Conservation (phyloP, 2,797 vertebrate species). For the Smutsia gigantea region DNA sequence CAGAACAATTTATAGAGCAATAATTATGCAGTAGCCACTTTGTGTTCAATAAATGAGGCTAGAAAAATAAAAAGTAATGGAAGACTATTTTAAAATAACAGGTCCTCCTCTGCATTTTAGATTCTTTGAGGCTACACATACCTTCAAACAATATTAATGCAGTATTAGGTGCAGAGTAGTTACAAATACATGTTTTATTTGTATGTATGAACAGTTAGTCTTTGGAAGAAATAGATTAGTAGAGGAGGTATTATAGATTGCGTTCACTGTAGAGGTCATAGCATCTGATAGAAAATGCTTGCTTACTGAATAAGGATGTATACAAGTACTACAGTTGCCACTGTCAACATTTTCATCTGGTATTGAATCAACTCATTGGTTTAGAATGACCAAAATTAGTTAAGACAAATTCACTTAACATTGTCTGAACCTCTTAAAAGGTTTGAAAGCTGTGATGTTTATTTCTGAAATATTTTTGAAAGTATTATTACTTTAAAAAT, state of each 20-base stretch:
- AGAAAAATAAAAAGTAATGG: constrained; percentile 6
- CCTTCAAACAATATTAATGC: neutral
- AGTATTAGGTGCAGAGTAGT: neutral
- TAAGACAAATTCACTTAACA: neutral
- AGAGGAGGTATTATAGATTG: neutral
- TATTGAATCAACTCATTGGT: neutral
- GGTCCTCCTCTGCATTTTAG: neutral
- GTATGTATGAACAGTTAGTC: neutral
- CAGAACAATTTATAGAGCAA: neutral
- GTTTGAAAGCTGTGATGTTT: neutral
- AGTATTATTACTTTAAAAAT: neutral
- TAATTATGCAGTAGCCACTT: neutral
- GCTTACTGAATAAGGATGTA: neutral
- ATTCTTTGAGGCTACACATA: neutral
- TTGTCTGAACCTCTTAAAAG: neutral
- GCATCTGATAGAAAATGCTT: neutral
- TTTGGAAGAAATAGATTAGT: neutral
- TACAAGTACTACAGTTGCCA: neutral
- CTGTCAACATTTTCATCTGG: neutral
- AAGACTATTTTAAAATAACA: neutral
- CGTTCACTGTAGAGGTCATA: neutral
- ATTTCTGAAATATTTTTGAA: constrained; percentile 35
- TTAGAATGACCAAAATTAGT: constrained; percentile 8
- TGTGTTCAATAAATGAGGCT: neutral
- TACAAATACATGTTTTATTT: neutral